These are phyloP conservation scores for Polypterus bichir DNA, from an alignment of 2,113 vertebrate species.

Conservation along the genomic window DNA sequence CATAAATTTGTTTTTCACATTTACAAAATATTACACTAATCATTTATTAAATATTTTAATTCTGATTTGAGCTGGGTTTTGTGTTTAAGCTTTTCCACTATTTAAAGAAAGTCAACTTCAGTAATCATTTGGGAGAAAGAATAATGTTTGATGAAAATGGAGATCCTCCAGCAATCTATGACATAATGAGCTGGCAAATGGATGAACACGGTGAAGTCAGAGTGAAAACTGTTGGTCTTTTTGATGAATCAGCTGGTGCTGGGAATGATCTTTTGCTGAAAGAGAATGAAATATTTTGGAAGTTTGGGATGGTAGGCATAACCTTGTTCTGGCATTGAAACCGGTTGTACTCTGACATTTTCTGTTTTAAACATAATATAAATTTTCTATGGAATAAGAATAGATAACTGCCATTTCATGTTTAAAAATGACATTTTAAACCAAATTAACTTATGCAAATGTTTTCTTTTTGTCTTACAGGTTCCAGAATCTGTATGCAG, in stretches of 20 bases:
- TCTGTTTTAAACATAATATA: no score
- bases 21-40: no score
- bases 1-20: no score
- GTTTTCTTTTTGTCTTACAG: conserved; percentile 4
- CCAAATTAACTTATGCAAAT: not conserved
- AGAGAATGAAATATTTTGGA: conserved; percentile 5
- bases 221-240: not conserved
- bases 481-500: conserved; percentile 18
- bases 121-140: not conserved
- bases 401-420: no score
- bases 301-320: not conserved
- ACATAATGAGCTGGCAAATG: conserved; percentile 5
- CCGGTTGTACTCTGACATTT: no score
- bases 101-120: not conserved
- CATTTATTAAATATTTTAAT: no score
- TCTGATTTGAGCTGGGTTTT: no score
- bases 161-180: not conserved
- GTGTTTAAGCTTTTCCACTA: conserved; percentile 1
- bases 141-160: not conserved
- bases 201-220: not conserved
- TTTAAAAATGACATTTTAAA: no score
- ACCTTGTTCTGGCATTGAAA: no score
- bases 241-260: not conserved
- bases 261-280: not conserved
- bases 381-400: no score